A percentile compares a stretch with the other conserved stretches of the same genome.
Conservation (phyloP, 2,888 invertebrate species). For the Stenolophus ochropezus region DNA sequence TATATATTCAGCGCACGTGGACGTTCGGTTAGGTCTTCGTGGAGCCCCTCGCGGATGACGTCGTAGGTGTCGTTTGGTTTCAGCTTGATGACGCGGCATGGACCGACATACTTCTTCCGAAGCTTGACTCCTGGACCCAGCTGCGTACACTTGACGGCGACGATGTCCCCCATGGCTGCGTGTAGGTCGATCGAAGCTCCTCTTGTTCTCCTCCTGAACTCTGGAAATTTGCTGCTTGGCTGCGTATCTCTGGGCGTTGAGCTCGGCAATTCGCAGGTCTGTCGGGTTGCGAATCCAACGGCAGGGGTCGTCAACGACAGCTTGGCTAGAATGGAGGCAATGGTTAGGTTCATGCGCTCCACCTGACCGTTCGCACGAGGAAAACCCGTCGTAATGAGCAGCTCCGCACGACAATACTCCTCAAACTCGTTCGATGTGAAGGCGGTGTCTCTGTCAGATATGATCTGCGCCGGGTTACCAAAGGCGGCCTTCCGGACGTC, state of each 20-base stretch:
- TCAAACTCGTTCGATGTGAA: slow-evolving; percentile 62
- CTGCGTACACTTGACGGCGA: background rate
- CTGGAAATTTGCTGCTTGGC: background rate
- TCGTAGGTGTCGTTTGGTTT: background rate
- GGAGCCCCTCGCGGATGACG: background rate
- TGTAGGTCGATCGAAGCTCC: background rate
- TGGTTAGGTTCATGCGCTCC: background rate
- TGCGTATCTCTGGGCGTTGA: background rate
- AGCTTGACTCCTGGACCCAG: background rate
- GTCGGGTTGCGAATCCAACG: background rate
- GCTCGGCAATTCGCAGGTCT: background rate
- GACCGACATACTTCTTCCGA: background rate
- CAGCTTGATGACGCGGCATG: background rate
- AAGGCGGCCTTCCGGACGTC: slow-evolving; percentile 56
- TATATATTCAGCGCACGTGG: background rate
- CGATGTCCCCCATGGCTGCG: background rate
- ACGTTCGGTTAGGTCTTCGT: background rate
- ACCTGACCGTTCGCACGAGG: slow-evolving; percentile 8
- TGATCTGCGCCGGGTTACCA: slow-evolving; percentile 63
- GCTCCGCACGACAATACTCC: slow-evolving; percentile 51
- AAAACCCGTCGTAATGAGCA: slow-evolving; percentile 46
- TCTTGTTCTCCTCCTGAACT: background rate
- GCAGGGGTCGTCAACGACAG: background rate
- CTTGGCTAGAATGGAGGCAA: background rate
- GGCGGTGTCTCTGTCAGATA: slow-evolving; percentile 64